phyloP scores from a whole-genome alignment of 2,113 vertebrate species.

The Poecilia latipinna region DNA sequence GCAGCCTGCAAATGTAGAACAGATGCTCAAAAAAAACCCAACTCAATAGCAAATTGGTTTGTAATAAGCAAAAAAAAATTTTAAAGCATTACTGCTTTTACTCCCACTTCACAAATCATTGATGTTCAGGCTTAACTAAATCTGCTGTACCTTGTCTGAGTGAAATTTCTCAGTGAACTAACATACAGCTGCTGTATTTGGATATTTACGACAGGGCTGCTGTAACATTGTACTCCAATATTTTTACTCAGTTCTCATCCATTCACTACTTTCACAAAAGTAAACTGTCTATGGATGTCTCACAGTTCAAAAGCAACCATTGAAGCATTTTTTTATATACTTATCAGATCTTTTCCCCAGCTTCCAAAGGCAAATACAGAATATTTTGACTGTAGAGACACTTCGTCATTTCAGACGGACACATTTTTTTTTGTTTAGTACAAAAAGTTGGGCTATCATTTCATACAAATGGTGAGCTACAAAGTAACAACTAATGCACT shows the following conservation, averaged over 20 bases:
- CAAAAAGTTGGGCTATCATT: too few relatives aligned
- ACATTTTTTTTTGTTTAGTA: too few relatives aligned
- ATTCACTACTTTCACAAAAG: too few relatives aligned
- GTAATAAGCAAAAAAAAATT: not conserved
- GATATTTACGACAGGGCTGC: not conserved
- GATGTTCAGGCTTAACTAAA: not conserved
- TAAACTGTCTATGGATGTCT: too few relatives aligned
- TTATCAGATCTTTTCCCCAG: not conserved
- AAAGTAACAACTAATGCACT: too few relatives aligned
- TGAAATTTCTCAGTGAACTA: not conserved
- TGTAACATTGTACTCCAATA: too few relatives aligned
- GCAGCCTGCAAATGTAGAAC: slow-evolving; percentile 53
- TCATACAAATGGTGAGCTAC: too few relatives aligned
- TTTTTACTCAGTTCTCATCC: too few relatives aligned
- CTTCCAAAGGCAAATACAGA: not conserved
- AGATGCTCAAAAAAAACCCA: slow-evolving; percentile 19
- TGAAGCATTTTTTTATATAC: not conserved
- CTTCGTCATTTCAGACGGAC: not conserved
- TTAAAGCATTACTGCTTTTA: not conserved
- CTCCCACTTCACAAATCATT: slow-evolving; percentile 10
- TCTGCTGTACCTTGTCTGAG: not conserved
- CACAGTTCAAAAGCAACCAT: not conserved
- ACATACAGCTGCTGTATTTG: not conserved
- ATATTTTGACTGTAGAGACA: not conserved
- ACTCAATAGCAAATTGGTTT: slow-evolving; percentile 38